These are phyloP conservation scores for Scleropages formosus DNA, from an alignment of 2,797 vertebrate genomes.

Conservation along the genomic window DNA sequence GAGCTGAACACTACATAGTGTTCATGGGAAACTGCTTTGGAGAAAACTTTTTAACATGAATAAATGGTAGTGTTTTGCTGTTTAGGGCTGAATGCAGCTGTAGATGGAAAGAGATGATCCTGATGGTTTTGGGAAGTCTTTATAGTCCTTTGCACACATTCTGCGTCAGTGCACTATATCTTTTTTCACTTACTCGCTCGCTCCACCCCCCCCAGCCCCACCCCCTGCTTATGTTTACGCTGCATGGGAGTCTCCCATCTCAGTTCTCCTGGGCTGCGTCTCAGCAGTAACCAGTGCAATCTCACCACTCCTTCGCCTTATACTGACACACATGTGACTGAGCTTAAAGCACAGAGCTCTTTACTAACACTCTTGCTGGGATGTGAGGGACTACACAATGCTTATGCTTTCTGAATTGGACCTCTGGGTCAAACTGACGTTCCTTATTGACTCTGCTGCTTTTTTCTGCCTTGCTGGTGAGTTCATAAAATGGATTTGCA, in stretches of 20 bases:
- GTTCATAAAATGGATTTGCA: conserved; percentile 6
- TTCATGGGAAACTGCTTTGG: no score
- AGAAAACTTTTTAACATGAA: no score
- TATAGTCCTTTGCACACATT: not conserved
- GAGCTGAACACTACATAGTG: no score
- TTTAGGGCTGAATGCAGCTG: not conserved
- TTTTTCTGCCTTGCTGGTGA: conserved; percentile 10
- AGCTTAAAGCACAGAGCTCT: conserved; percentile 34
- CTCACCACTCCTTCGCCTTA: conserved; percentile 27
- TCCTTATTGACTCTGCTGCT: conserved; percentile 1
- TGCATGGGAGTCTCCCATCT: conserved; percentile 33
- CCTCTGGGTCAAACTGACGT: conserved; percentile 39
- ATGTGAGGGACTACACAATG: conserved; percentile 37
- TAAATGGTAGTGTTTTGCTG: not conserved
- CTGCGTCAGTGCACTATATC: not conserved
- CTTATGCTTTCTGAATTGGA: conserved; percentile 34
- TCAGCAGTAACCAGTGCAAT: conserved; percentile 31
- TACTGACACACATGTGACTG: conserved; percentile 47
- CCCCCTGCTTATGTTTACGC: not conserved
- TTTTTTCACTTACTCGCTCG: not conserved
- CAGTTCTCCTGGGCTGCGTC: conserved; percentile 20
- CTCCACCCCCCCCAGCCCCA: not conserved
- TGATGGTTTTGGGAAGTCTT: not conserved
- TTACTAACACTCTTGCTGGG: conserved; percentile 34
- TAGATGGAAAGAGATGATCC: not conserved